These are phyloP conservation scores for Prosapia bicincta DNA, from an alignment of 2,888 invertebrate genomes.

Conservation along the genomic window DNA sequence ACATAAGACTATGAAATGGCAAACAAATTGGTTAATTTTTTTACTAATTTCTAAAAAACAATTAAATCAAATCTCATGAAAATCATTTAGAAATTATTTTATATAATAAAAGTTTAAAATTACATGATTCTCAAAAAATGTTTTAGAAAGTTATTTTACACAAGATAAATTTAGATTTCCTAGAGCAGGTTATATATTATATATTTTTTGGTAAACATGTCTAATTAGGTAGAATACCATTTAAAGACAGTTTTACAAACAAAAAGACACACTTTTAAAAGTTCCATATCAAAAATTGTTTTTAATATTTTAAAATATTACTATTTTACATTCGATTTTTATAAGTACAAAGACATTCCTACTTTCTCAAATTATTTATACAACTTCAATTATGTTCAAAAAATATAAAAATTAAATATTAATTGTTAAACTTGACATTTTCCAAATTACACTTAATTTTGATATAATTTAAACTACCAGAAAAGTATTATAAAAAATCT, in stretches of 20 bases:
- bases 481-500: not conserved
- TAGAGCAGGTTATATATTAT: no score
- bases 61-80: no score
- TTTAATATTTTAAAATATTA: not conserved
- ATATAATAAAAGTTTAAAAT: no score
- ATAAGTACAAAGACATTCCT: not conserved
- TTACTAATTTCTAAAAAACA: no score
- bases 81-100: no score
- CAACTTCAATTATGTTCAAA: not conserved
- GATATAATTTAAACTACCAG: not conserved
- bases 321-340: not conserved
- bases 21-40: no score
- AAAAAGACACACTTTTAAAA: not conserved
- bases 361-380: not conserved
- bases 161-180: no score
- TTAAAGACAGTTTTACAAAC: not conserved
- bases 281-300: not conserved
- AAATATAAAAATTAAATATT: not conserved
- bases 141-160: no score
- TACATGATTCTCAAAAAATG: no score
- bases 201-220: no score
- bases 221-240: not conserved
- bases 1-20: no score
- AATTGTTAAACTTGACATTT: not conserved
- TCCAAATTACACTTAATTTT: not conserved